Evolutionary conservation across 2,797 vertebrate genomes (phyloP), one percentile per base, ranked within the genome.

Genomic region (Sardinella longiceps): DNA sequence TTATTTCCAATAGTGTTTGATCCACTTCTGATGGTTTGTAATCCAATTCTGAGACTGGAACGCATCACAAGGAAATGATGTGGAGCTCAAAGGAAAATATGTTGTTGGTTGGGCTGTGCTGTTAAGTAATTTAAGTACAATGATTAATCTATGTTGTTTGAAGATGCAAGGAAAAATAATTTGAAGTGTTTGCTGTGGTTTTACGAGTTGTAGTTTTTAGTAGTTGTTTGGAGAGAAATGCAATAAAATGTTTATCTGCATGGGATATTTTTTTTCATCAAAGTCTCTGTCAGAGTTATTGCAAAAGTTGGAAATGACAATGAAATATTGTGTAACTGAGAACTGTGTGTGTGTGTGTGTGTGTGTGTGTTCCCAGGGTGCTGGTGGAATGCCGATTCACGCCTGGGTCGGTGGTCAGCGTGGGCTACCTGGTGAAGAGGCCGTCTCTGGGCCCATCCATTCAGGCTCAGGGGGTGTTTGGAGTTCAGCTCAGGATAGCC

Each of bases 401-500:
- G 81, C 92, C 93, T 0, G 91, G 90, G 9, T 81, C 88, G 3
- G 85, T 90, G 51, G 89, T 91, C 0, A 93, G 90, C 85, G 92
- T 94, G 83, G 93, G 94, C 56, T 95, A 95, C 86, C 82, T 96
- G 88, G 94, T 95, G 25, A 96, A 95, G 90, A 94, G 91, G 51
- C 95, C 94, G 5, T 90, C 91, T 0, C 87, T 96, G 0, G 92
- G 94, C 30, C 92, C 95, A 28, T 89, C 91, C 3, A 82, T 95
- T 86, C 92, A 92, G 30, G 92, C 93, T 3, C 89, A 93, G n/a
- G 95, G 94, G 1, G 87, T 92, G 43, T 93, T 95, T 85, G 95
- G 95, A 81, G 95, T 95, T 80, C 95, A 96, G 84, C 93, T 96
- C 63, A 92, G 94, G 86, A 95, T 96, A 30, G 93, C 95, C 39